Evolutionary conservation across 1,140 invertebrate genomes (phyloP), one percentile per base, ranked within the genome.

Genomic region (Aricia agestis): DNA sequence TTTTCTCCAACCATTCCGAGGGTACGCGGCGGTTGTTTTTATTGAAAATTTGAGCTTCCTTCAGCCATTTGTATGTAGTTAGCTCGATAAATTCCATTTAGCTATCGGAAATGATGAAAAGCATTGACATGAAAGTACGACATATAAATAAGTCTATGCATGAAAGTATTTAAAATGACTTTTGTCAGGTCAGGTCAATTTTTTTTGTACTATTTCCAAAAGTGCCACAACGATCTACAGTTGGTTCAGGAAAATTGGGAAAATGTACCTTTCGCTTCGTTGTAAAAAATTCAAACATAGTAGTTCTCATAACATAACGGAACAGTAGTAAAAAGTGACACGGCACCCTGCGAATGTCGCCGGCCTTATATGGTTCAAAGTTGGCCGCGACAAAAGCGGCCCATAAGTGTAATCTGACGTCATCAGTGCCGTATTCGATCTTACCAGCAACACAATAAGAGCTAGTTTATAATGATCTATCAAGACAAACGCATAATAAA

Each of bases 61-160:
- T 74, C 7, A 90, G 65, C 84, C 85, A 90, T 74, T 86, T 78
- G 72, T 83, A 85, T 19, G 81, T 76, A 36, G 73, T 68, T 19
- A 77, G 13, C 10, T 52, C 45, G 13, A 52, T 52, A 52, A 52
- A 52, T 52, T 52, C 45, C 45, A 52, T 52, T 52, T 52, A 3
- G 45, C 45, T 7, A 42, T 2, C 41, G 7, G 41, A 42, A 11
- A 11, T 6, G 2, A 42, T 42, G 6, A 11, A 11, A 42, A 42
- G 6, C 11, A 42, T 42, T 42, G 41, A 42, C 41, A 42, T 9
- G 41, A 42, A 52, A 36, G 6, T 36, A 36, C 3, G 25, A 25
- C 25, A 25, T 25, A 25, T 25, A 25, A 25, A 25, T 3, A 25
- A 25, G 3, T 25, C 25, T 2, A 25, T 1, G 25, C 25, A 25